Evolutionary conservation across 2,113 vertebrate species (phyloP).

Genomic region (Bubo blakistoni): DNA sequence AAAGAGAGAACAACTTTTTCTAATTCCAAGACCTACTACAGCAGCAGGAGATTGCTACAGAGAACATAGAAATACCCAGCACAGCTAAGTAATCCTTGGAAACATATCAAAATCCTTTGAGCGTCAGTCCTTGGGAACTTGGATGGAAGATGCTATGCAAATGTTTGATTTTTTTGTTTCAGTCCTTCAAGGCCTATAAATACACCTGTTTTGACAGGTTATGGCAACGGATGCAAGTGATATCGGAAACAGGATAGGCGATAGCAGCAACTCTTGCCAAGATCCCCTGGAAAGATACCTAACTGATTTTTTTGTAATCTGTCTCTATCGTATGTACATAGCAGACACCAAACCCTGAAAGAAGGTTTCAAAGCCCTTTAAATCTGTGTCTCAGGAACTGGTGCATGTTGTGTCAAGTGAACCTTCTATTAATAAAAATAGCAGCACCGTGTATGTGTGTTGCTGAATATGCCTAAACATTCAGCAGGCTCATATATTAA

Average conservation of each 20-base stretch:
- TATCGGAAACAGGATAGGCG: not conserved
- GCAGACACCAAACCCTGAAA: not conserved
- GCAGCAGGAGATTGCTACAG: not conserved
- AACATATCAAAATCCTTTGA: not conserved
- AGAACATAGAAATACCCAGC: not conserved
- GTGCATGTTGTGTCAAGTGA: not conserved
- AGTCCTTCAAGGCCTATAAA: constrained; percentile 33
- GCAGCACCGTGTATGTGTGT: not conserved
- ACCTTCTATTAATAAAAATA: not conserved
- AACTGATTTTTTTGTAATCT: not conserved
- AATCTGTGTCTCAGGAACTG: not conserved
- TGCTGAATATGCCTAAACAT: not conserved
- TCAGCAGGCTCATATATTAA: not conserved
- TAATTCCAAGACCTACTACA: not conserved
- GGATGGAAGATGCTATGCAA: not conserved
- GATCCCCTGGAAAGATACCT: constrained; percentile 9
- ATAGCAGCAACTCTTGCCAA: not conserved
- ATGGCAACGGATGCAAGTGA: not conserved
- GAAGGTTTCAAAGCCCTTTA: not conserved
- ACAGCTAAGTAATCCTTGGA: constrained; percentile 8
- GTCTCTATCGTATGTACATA: not conserved
- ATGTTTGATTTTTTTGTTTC: not conserved
- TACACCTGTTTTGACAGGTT: constrained; percentile 48
- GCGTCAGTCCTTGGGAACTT: not conserved
- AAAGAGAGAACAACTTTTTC: not conserved